Evolutionary conservation across 2,888 invertebrate species (phyloP), one percentile per base, ranked within the genome.

Genomic region (Cephus sareptanus): DNA sequence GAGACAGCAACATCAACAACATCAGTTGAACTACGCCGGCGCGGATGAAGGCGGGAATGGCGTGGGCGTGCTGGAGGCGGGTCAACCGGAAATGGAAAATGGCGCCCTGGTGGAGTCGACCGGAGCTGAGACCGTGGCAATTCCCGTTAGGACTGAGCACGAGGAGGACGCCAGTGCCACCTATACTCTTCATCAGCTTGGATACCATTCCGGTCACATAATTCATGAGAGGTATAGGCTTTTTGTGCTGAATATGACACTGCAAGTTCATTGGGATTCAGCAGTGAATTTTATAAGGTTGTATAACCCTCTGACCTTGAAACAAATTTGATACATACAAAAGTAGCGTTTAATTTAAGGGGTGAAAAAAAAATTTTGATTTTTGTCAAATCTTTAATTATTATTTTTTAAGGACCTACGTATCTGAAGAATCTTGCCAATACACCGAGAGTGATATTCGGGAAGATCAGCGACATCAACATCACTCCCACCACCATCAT

Each of bases 1-100:
- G 73, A 80, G 82, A 75, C 79, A 82, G 74, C 83, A 83, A 31
- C 85, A 83, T 34, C 83, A 82, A n/a, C 85, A 85, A 76, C 86
- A 85, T 73, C 86, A 86, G 77, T 75, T 83, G 78, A 81, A 81
- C 70, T 88, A 87, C 80, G 82, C 84, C 73, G 82, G 81, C 81
- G 83, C 79, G 74, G 88, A 85, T 69, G 88, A 88, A 85, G 88
- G 89, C 82, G 90, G 88, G 87, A 89, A 90, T 81, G 82, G 80
- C 81, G 89, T 90, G 88, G 90, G 90, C 90, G 90, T 90, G 86
- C 87, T 90, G 85, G 89, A 90, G 90, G 90, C 90, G 90, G 90
- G 87, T 85, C 90, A 85, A 79, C 87, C 86, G 87, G 89, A 90
- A 88, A 88, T 87, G 83, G 89, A 90, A 90, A 90, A 90, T 90